phyloP scores from a whole-genome alignment of 2,888 invertebrate genomes.

The Apoda limacodes region DNA sequence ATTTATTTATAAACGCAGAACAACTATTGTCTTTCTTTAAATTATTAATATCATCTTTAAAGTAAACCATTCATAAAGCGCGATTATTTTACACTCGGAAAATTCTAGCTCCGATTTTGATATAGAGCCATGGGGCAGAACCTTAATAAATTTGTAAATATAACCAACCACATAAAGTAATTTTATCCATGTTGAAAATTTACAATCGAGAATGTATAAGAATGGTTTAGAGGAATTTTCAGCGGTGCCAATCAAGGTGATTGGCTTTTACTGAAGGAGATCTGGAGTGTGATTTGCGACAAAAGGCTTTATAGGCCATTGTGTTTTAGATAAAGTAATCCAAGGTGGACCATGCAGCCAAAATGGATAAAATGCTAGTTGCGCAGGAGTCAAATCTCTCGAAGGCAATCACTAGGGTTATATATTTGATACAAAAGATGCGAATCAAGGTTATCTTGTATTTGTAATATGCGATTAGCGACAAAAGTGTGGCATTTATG shows the following conservation, averaged over 20 bases:
- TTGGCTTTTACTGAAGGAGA: background rate
- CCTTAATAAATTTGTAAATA: conserved; percentile 6
- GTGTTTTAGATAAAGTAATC: conserved; percentile 2
- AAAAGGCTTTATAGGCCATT: conserved; percentile 3
- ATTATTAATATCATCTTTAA: background rate
- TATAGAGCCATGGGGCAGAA: conserved; percentile 2
- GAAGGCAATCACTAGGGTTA: conserved; percentile 13
- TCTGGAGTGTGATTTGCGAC: background rate
- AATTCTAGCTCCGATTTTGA: conserved; percentile 3
- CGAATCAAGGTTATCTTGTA: no score
- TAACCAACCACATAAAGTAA: background rate
- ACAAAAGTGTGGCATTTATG: no score
- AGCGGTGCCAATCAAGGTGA: background rate
- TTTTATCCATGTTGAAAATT: background rate
- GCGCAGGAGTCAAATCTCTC: conserved; percentile 8
- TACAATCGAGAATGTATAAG: background rate
- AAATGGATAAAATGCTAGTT: conserved; percentile 5
- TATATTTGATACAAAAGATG: no score
- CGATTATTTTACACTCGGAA: conserved; percentile 2
- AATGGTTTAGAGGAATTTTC: background rate
- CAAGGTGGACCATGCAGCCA: conserved; percentile 9
- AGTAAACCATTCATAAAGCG: background rate
- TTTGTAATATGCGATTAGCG: no score
- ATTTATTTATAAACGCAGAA: background rate
- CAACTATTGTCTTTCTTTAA: background rate